Conservation (phyloP, 2,888 invertebrate species). For the Drosophila lacicola region DNA sequence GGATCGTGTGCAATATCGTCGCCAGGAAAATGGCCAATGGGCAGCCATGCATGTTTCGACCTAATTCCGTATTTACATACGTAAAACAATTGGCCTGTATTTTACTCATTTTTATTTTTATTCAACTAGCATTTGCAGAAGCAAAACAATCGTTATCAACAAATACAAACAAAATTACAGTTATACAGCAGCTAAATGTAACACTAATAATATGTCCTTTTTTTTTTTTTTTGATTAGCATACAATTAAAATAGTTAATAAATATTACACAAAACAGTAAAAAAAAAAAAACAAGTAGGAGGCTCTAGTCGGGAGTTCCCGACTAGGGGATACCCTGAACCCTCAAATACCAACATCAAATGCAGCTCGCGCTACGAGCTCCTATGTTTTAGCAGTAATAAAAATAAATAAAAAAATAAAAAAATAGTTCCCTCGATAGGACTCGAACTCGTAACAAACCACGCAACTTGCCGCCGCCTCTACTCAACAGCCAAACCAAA, state of each 20-base stretch:
- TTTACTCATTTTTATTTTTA: conserved; percentile 53
- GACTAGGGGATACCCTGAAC: too few species aligned
- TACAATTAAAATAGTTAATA: conserved; percentile 75
- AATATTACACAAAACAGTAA: conserved; percentile 79
- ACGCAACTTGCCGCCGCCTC: too few species aligned
- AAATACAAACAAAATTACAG: conserved; percentile 57
- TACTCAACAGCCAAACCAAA: too few species aligned
- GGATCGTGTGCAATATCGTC: conserved; percentile 82
- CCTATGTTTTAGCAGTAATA: too few species aligned
- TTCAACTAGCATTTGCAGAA: conserved; percentile 56
- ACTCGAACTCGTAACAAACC: too few species aligned
- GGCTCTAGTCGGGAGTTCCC: too few species aligned
- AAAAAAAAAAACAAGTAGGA: conserved; percentile 37
- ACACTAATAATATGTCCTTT: conserved; percentile 46
- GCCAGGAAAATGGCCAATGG: conserved; percentile 62
- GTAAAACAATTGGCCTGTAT: neutral
- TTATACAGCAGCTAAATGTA: conserved; percentile 39
- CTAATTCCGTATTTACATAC: conserved; percentile 26
- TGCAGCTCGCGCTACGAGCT: too few species aligned
- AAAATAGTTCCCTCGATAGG: too few species aligned
- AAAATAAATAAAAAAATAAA: too few species aligned
- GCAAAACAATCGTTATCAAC: conserved; percentile 72
- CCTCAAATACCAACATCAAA: too few species aligned
- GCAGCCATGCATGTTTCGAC: conserved; percentile 76
- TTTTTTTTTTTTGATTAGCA: conserved; percentile 25